phyloP scores from a whole-genome alignment of 1,140 invertebrate genomes.

The Anoplolepis gracilipes region DNA sequence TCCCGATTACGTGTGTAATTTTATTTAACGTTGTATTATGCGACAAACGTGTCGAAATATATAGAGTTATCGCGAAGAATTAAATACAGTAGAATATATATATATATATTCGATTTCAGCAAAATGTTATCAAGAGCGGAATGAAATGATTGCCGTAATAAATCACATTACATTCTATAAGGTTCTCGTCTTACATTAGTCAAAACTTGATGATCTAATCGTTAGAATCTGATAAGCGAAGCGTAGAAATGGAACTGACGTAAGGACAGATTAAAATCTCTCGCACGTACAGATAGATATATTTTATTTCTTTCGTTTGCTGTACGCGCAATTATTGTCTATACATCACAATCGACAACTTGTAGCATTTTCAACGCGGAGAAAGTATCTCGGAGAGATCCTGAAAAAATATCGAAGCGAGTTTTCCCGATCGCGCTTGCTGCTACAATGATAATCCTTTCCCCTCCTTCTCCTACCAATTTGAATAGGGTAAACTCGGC shows the following conservation, averaged over 20 bases:
- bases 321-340: not conserved
- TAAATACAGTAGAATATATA: not conserved
- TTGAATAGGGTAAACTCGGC: no score
- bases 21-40: not conserved
- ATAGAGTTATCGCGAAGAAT: not conserved
- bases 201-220: no score
- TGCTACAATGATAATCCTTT: no score
- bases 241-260: not conserved
- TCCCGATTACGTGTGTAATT: no score
- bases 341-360: not conserved
- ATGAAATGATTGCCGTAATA: not conserved
- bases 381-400: not conserved
- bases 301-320: not conserved
- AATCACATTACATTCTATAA: not conserved
- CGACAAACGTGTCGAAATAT: not conserved
- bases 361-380: conserved; percentile 5
- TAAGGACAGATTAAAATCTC: not conserved
- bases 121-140: not conserved
- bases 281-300: not conserved
- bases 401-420: conserved; percentile 6
- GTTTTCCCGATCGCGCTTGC: conserved; percentile 26
- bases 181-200: not conserved
- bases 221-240: not conserved
- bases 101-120: not conserved
- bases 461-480: not conserved